Evolutionary conservation across 2,888 invertebrate genomes (phyloP).

Genomic region (Limnephilus rhombicus): DNA sequence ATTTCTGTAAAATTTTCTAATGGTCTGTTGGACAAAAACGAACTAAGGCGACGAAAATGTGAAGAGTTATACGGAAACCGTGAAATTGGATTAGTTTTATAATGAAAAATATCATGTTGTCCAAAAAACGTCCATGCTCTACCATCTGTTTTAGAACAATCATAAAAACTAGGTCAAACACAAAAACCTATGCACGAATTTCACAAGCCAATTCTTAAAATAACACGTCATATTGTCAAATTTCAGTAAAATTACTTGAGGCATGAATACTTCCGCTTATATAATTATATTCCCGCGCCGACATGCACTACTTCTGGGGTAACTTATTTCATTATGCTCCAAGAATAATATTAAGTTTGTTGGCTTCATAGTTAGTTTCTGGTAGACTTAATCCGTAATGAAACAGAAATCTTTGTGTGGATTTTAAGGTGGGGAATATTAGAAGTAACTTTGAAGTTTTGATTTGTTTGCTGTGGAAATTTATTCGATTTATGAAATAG

Average conservation of each 20-base stretch:
- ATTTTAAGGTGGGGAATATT: not conserved
- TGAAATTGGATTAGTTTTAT: not conserved
- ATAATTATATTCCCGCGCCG: not conserved
- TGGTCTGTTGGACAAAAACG: no score
- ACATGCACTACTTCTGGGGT: not conserved
- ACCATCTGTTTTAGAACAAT: not conserved
- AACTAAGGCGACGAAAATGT: no score
- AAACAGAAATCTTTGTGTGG: not conserved
- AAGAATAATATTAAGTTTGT: not conserved
- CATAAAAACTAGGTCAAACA: not conserved
- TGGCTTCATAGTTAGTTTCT: not conserved
- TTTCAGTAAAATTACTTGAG: constrained; percentile 11
- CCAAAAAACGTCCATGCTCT: not conserved
- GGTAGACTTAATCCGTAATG: not conserved
- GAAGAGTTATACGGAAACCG: not conserved
- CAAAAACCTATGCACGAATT: not conserved
- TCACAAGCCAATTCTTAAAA: not conserved
- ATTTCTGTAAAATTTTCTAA: no score
- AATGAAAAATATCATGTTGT: not conserved
- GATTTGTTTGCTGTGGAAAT: no score
- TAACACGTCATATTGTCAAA: constrained; percentile 24
- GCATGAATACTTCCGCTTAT: constrained; percentile 30
- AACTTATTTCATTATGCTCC: constrained; percentile 5
- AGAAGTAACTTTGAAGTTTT: not conserved
- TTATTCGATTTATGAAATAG: not conserved